phyloP scores from a whole-genome alignment of 2,797 vertebrate species.

The Eutrigla gurnardus region DNA sequence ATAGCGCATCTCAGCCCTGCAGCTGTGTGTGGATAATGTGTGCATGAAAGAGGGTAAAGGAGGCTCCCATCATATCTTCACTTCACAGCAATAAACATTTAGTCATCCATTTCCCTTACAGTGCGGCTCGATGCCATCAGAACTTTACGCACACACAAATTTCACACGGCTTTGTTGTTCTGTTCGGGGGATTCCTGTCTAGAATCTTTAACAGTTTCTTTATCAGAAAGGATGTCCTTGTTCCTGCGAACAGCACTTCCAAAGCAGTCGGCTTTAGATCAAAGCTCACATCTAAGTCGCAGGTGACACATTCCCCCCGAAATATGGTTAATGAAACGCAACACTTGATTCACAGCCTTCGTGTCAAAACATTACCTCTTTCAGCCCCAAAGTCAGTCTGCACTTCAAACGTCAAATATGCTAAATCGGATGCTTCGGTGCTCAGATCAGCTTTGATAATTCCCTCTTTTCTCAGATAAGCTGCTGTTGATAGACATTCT shows the following conservation, averaged over 20 bases:
- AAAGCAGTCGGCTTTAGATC: constrained; percentile 65
- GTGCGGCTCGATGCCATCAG: constrained; percentile 1
- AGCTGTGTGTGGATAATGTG: constrained; percentile 62
- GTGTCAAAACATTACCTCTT: constrained; percentile 55
- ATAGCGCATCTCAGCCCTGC: constrained; percentile 50
- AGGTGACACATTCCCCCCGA: constrained; percentile 71
- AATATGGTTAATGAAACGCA: constrained; percentile 65
- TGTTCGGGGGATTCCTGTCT: constrained; percentile 60
- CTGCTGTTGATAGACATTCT: constrained; percentile 6
- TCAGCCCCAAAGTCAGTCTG: constrained; percentile 38
- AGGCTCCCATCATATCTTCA: background rate
- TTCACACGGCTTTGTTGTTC: constrained; percentile 33
- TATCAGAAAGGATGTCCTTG: constrained; percentile 79
- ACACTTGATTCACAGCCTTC: constrained; percentile 55
- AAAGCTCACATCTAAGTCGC: constrained; percentile 71
- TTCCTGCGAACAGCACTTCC: constrained; percentile 66
- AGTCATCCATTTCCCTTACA: background rate
- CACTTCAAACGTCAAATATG: constrained; percentile 54
- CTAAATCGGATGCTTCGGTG: constrained; percentile 26
- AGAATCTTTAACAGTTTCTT: constrained; percentile 49
- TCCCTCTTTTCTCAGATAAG: constrained; percentile 15
- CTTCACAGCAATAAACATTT: constrained; percentile 17
- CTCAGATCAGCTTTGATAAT: constrained; percentile 43
- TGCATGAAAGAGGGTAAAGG: background rate
- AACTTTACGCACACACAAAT: constrained; percentile 2